Percentiles rank a stretch among this genome's conserved stretches.
These are phyloP conservation scores for Dryomyza anilis DNA, from an alignment of 2,888 invertebrate species.

Conservation along the genomic window DNA sequence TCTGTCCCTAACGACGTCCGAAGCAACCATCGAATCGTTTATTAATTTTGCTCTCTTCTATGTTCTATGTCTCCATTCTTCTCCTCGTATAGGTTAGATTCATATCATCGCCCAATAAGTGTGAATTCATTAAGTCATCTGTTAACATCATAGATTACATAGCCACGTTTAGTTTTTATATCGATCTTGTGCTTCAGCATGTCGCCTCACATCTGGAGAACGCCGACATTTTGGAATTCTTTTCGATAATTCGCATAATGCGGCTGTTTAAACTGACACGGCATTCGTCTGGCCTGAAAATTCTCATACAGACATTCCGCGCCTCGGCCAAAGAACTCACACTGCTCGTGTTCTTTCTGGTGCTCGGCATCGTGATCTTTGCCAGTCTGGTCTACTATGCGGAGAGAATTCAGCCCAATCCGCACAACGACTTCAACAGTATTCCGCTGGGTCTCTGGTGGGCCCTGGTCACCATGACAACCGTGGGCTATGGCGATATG, in stretches of 20 bases:
- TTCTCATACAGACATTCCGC: slow-evolving; percentile 96
- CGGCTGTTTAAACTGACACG: slow-evolving; percentile 95
- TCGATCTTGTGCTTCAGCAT: slow-evolving; percentile 87
- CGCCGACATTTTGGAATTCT: slow-evolving; percentile 95
- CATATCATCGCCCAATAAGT: slow-evolving; percentile 91
- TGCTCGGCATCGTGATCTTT: slow-evolving; percentile 97
- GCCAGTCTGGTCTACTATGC: slow-evolving; percentile 98
- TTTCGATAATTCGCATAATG: slow-evolving; percentile 97
- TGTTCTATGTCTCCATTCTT: neutral
- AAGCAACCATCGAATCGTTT: slow-evolving; percentile 30
- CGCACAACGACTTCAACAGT: slow-evolving; percentile 96
- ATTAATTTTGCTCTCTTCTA: slow-evolving; percentile 12
- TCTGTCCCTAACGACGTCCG: too few relatives aligned
- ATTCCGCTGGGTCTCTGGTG: slow-evolving; percentile 98
- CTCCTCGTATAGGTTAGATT: slow-evolving; percentile 69
- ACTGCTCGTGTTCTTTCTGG: slow-evolving; percentile 94
- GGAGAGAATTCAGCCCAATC: slow-evolving; percentile 93
- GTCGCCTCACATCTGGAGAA: slow-evolving; percentile 91
- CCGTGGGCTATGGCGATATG: slow-evolving; percentile 98
- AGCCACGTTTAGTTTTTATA: slow-evolving; percentile 98
- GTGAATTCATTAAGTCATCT: slow-evolving; percentile 92
- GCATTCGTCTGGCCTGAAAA: slow-evolving; percentile 96
- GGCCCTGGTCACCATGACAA: slow-evolving; percentile 99
- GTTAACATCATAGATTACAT: slow-evolving; percentile 99
- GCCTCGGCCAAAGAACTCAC: slow-evolving; percentile 97